phyloP scores from a whole-genome alignment of 2,888 invertebrate genomes.

The Heliconius ethilla region DNA sequence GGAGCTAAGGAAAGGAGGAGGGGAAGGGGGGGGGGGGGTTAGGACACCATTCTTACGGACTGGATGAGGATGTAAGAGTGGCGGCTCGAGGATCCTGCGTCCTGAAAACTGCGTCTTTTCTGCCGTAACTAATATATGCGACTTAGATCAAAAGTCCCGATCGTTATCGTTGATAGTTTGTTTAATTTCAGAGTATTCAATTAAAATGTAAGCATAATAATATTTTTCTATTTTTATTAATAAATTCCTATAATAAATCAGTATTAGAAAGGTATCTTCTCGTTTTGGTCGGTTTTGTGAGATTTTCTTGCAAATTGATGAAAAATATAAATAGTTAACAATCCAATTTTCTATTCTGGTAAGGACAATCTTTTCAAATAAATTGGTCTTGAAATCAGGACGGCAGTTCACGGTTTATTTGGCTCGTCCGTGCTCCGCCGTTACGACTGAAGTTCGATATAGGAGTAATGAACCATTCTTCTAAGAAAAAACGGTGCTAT shows the following conservation, averaged over 20 bases:
- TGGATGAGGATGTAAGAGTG: no score
- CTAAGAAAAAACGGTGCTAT: background rate
- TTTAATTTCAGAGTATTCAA: no score
- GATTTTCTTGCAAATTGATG: background rate
- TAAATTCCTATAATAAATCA: no score
- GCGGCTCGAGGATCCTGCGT: no score
- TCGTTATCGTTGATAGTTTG: no score
- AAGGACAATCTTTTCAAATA: constrained; percentile 19
- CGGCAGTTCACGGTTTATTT: constrained; percentile 26
- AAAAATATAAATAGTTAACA: background rate
- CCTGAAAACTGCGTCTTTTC: no score
- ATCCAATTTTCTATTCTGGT: constrained; percentile 16
- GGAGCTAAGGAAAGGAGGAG: no score
- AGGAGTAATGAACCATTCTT: constrained; percentile 25
- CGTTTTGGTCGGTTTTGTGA: background rate
- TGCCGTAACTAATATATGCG: background rate
- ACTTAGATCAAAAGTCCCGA: background rate
- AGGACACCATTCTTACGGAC: no score
- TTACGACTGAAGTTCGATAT: constrained; percentile 26
- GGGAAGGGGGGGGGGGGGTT: no score
- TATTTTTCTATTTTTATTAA: no score
- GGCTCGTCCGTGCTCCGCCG: constrained; percentile 22
- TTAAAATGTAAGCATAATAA: no score
- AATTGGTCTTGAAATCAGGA: constrained; percentile 28
- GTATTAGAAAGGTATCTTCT: background rate